These are phyloP conservation scores for Clunio marinus DNA, from an alignment of 2,888 invertebrate genomes.

Conservation along the genomic window DNA sequence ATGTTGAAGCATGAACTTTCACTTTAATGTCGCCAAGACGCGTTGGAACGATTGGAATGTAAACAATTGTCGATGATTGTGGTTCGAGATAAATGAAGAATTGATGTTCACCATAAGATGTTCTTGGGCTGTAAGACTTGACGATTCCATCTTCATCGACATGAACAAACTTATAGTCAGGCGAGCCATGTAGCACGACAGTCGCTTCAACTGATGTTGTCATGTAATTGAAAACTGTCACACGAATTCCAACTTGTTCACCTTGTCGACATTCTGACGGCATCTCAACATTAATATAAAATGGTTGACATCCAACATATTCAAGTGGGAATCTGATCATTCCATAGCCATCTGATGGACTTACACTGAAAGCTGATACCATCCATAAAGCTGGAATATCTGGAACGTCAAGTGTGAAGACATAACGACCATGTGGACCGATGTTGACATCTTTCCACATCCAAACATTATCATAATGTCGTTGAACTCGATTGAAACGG, in stretches of 20 bases:
- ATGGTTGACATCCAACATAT: conserved; percentile 86
- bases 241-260: conserved; percentile 88
- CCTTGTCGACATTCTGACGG: conserved; percentile 79
- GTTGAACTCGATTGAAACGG: conserved; percentile 80
- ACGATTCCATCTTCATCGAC: conserved; percentile 85
- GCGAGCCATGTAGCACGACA: conserved; percentile 78
- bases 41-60: conserved; percentile 84
- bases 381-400: conserved; percentile 86
- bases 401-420: conserved; percentile 83
- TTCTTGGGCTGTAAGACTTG: conserved; percentile 82
- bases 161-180: conserved; percentile 86
- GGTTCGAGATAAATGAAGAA: conserved; percentile 82
- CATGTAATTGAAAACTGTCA: conserved; percentile 93
- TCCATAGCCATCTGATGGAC: conserved; percentile 79
- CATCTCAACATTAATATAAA: conserved; percentile 93
- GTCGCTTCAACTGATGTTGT: conserved; percentile 76
- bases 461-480: conserved; percentile 94
- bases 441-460: conserved; percentile 92
- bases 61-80: conserved; percentile 76
- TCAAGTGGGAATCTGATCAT: conserved; percentile 75
- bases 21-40: conserved; percentile 70
- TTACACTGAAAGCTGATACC: conserved; percentile 87
- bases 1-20: conserved; percentile 69
- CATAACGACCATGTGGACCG: conserved; percentile 83
- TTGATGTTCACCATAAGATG: conserved; percentile 90